phyloP scores from a whole-genome alignment of 2,113 vertebrate genomes.

The Panurus biarmicus region DNA sequence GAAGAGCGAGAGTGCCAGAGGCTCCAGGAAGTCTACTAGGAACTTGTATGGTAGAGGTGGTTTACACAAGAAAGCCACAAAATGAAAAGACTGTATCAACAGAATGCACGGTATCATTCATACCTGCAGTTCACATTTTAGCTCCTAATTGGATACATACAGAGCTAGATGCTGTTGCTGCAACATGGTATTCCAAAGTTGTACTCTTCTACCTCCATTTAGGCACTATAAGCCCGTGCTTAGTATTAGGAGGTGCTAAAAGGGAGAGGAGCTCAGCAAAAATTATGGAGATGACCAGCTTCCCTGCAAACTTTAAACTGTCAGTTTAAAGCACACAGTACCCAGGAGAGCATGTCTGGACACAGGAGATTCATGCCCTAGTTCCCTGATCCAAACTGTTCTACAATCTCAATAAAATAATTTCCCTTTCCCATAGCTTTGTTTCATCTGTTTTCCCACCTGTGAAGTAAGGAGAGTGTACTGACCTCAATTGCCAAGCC shows the following conservation, averaged over 20 bases:
- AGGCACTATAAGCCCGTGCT: background rate
- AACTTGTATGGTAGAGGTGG: background rate
- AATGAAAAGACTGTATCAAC: background rate
- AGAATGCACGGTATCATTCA: background rate
- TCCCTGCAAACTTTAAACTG: background rate
- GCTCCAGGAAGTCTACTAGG: background rate
- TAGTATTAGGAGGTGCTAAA: background rate
- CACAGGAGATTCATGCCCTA: background rate
- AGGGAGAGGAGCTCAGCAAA: background rate
- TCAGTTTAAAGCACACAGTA: background rate
- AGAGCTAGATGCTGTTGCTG: background rate
- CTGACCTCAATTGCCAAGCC: background rate
- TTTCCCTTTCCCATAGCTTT: background rate
- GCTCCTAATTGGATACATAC: fast-evolving
- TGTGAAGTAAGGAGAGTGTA: background rate
- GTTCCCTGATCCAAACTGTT: background rate
- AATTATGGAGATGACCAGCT: background rate
- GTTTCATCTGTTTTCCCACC: background rate
- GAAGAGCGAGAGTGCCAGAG: background rate
- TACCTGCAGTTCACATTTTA: background rate
- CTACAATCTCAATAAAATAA: background rate
- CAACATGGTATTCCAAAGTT: background rate
- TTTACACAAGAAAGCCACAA: background rate
- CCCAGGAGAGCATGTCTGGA: background rate
- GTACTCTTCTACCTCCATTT: background rate